Conservation (phyloP, 2,113 vertebrate species). For the Malurus alboscapulatus region DNA sequence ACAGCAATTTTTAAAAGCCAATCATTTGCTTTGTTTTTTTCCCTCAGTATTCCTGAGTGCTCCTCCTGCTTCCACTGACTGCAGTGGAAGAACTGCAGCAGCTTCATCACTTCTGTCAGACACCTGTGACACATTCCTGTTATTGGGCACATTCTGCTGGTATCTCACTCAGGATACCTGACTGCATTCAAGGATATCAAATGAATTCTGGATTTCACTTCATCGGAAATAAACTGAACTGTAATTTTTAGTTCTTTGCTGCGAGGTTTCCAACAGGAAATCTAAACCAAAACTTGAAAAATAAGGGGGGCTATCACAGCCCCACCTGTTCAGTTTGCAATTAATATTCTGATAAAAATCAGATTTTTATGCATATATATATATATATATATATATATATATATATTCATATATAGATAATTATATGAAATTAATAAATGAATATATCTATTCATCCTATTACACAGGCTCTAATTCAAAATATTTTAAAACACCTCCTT, state of each 20-base stretch:
- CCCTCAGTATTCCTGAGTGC: background rate
- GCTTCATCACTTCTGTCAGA: background rate
- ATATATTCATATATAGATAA: no score
- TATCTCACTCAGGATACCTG: background rate
- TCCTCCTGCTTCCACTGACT: background rate
- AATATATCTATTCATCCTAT: background rate
- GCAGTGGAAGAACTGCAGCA: background rate
- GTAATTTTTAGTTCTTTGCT: background rate
- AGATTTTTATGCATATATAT: background rate
- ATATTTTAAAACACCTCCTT: background rate
- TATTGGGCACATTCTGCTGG: background rate
- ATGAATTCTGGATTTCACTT: background rate
- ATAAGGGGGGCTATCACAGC: background rate
- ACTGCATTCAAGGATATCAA: background rate
- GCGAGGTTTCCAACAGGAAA: background rate
- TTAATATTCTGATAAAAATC: background rate
- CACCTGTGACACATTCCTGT: background rate
- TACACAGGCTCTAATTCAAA: background rate
- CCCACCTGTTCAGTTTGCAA: background rate
- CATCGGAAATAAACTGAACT: background rate
- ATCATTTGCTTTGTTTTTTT: background rate
- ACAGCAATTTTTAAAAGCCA: background rate
- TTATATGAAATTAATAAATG: no score
- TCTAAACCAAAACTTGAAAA: background rate
- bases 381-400: no score